phyloP scores from a whole-genome alignment of 2,797 vertebrate genomes.

The Rhinoraja longicauda region DNA sequence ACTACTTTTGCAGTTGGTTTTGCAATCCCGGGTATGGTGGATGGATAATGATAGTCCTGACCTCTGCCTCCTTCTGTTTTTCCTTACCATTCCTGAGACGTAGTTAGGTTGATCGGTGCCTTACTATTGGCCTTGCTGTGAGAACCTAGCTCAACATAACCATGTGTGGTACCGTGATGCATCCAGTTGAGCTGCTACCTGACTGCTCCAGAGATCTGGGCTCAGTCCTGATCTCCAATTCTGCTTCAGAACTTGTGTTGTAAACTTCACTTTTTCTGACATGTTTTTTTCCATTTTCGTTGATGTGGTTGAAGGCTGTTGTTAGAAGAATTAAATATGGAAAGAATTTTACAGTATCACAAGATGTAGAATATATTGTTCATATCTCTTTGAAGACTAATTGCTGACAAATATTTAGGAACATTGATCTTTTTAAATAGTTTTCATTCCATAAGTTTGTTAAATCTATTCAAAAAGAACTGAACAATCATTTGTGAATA shows the following conservation, averaged over 20 bases:
- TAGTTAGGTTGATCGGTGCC: background rate
- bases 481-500: background rate
- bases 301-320: background rate
- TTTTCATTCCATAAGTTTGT: background rate
- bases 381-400: no score
- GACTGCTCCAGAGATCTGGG: background rate
- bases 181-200: no score
- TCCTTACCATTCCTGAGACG: background rate
- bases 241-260: background rate
- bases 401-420: background rate
- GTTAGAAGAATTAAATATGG: background rate
- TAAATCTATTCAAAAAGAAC: background rate
- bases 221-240: background rate
- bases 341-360: background rate
- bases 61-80: background rate
- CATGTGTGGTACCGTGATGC: no score
- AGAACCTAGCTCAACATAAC: background rate
- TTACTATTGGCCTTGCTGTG: background rate
- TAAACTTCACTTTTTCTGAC: background rate
- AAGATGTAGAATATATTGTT: background rate
- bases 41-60: background rate
- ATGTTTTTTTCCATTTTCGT: background rate
- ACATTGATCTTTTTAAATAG: background rate
- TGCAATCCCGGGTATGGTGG: background rate
- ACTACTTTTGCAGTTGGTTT: background rate